These are phyloP conservation scores for Epizoanthus rinbou DNA, from an alignment of 92 coral and sea anemone species.

Conservation along the genomic window DNA sequence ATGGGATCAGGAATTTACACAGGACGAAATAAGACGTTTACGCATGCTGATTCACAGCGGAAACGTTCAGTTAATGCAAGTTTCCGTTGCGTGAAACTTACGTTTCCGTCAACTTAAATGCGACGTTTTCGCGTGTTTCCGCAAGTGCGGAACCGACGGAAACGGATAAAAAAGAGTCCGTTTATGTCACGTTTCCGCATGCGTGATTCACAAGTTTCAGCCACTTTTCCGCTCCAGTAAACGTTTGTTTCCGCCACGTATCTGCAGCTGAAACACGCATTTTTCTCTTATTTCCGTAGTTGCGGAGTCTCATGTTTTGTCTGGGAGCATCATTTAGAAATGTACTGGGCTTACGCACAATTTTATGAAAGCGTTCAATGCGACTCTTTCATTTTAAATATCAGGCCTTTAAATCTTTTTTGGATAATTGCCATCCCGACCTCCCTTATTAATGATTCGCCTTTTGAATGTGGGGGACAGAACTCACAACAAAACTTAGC, in stretches of 20 bases:
- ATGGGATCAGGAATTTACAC: conserved; percentile 23
- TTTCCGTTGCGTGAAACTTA: neutral
- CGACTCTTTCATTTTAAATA: conserved; percentile 7
- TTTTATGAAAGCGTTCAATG: conserved; percentile 8
- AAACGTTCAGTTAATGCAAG: neutral
- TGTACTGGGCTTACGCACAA: conserved; percentile 7
- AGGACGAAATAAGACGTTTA: conserved; percentile 20
- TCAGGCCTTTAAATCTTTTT: neutral
- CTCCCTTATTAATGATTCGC: conserved; percentile 5
- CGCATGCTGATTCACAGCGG: conserved; percentile 19
- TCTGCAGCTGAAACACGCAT: no score
- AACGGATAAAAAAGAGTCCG: conserved; percentile 22
- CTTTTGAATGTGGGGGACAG: conserved; percentile 10
- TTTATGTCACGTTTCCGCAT: conserved; percentile 30
- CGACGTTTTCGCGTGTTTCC: conserved; percentile 16
- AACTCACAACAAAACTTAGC: conserved; percentile 7
- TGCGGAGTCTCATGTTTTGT: no score
- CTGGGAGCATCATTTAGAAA: neutral
- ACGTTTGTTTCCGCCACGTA: neutral
- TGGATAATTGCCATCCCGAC: conserved; percentile 8
- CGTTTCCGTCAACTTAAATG: conserved; percentile 14
- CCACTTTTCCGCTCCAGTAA: neutral
- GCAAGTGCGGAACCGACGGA: conserved; percentile 23
- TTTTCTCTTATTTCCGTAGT: no score
- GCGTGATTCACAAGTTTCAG: conserved; percentile 2